Base-by-base conservation (phyloP, 30 jellyfish, hydroid and myxozoan species). In the Aurelia sp. region DNA sequence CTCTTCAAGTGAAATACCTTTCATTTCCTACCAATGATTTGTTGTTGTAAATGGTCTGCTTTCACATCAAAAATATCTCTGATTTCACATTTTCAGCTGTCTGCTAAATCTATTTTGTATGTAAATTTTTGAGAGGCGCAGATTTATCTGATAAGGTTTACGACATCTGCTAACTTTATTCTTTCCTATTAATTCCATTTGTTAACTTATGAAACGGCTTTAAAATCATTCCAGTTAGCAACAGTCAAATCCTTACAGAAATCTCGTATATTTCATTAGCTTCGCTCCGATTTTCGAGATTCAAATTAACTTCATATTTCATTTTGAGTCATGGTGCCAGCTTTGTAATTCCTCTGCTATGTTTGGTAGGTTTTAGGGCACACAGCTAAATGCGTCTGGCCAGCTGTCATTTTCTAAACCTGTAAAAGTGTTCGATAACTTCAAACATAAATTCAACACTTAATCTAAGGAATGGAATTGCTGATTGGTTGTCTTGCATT, bases 111-210 rank as follows among this genome's bases (percentile, higher is more conserved):
- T 59, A 18, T 59, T 59, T 16, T 52, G 59, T 30, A 74, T 10
- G 86, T 57, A 44, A 74, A 74, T 63, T 79, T 79, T 79, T 79
- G 89, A 79, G 31, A 60, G 89, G 74, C 89, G 89, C 89, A 79
- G 89, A 79, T 79, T 79, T 79, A 79, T 79, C 80, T 63, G 48
- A 59, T 59, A 59, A 59, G 69, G 55, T 44, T 44, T 21, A 59
- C 35, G 35, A 21, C 69, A 59, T 59, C 69, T 59, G 69, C 69
- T 59, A n/a, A 18, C 33, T n/a, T 59, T 18, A 59, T 59, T 59
- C 33, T 59, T 59, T n/a, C 69, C 24, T 18, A 59, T 59, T 59
- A 59, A 59, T 44, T 44, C 55, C 55, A 59, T 59, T 59, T 59
- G 33, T 18, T n/a, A 59, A 18, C 33, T 59, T 59, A 59, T 59